Evolutionary conservation across 2,888 invertebrate genomes (phyloP).

Genomic region (Linnaemya tessellans): DNA sequence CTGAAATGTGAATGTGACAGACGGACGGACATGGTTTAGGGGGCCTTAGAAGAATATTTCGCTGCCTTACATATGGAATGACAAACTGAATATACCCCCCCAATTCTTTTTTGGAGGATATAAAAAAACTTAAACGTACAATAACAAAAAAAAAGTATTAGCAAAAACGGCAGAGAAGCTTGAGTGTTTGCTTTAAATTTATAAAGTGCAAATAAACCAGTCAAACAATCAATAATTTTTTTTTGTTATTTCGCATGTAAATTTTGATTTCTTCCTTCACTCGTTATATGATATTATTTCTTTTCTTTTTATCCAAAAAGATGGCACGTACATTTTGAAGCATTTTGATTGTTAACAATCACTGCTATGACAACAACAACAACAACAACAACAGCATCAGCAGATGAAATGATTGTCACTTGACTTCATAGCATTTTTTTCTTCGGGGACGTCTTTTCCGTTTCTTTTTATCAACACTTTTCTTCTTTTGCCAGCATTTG

Average conservation of each 20-base stretch:
- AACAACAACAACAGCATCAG: neutral
- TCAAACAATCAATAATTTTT: conserved; percentile 45
- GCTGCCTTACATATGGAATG: too few species aligned
- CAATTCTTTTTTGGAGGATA: too few species aligned
- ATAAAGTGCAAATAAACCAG: conserved; percentile 1
- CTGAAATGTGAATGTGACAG: too few species aligned
- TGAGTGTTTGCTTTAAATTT: neutral
- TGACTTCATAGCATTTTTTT: conserved; percentile 32
- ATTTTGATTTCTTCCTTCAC: neutral
- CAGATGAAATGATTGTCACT: conserved; percentile 57
- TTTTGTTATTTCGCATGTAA: neutral
- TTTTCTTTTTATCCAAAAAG: conserved; percentile 13
- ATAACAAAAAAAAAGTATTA: neutral
- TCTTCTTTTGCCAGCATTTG: conserved; percentile 6
- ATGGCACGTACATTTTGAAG: conserved; percentile 57
- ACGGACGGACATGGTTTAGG: too few species aligned
- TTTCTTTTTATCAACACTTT: neutral
- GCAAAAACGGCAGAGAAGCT: neutral
- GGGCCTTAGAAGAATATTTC: too few species aligned
- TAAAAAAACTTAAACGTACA: conserved; percentile 2
- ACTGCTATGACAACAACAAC: conserved; percentile 38
- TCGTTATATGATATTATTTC: neutral
- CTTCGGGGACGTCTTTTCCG: neutral
- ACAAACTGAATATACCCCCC: too few species aligned
- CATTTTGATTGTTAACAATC: conserved; percentile 62